phyloP scores from a whole-genome alignment of 2,797 vertebrate genomes.

The Pitangus sulphuratus region DNA sequence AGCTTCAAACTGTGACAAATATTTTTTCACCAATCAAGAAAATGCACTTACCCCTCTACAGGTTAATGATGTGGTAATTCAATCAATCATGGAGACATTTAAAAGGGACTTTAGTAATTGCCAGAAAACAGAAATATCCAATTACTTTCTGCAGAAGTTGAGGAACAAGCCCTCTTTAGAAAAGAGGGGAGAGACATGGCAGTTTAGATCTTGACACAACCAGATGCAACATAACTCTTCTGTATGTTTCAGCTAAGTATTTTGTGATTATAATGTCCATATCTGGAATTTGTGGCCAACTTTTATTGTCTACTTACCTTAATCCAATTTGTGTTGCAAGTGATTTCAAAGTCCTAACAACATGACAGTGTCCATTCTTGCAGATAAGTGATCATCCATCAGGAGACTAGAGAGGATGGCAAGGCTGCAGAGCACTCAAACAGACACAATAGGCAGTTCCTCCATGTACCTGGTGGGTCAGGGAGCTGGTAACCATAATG shows the following conservation, averaged over 20 bases:
- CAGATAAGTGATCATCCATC: not conserved
- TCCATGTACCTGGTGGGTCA: not conserved
- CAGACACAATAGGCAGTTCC: not conserved
- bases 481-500: not conserved
- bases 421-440: not conserved
- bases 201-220: not conserved
- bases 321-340: not conserved
- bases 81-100: not conserved
- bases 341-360: not conserved
- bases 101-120: not conserved
- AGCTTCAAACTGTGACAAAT: not conserved
- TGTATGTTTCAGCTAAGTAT: not conserved
- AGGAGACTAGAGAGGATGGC: not conserved
- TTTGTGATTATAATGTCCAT: not conserved
- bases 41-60: not conserved
- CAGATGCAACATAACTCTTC: not conserved
- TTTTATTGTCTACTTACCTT: not conserved
- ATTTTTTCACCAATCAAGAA: not conserved
- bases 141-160: not conserved
- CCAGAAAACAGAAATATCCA: not conserved
- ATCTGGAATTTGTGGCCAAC: not conserved
- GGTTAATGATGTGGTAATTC: not conserved
- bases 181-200: not conserved
- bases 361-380: fast-evolving
- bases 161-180: not conserved